phyloP scores from a whole-genome alignment of 2,797 vertebrate species.

The Oophaga sylvatica region DNA sequence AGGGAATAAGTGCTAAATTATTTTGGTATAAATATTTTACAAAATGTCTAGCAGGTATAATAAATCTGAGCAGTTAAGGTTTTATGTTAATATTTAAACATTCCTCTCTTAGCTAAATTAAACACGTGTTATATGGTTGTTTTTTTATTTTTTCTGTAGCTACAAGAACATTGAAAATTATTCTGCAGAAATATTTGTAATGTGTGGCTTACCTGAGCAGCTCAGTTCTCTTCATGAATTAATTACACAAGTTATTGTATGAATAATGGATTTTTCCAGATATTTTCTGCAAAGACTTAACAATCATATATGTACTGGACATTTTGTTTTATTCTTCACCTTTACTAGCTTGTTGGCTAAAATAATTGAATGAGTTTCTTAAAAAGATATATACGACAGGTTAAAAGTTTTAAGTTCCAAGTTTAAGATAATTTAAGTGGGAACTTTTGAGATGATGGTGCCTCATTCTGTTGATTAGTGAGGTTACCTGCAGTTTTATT shows the following conservation, averaged over 20 bases:
- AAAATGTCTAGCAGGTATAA: slow-evolving; percentile 25
- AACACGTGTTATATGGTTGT: slow-evolving; percentile 10
- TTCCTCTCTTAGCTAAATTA: not conserved
- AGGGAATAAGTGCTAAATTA: slow-evolving; percentile 2
- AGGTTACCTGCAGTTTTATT: too few species aligned
- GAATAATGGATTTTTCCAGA: not conserved
- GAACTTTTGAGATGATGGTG: too few species aligned
- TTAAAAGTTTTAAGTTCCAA: too few species aligned
- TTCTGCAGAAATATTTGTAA: slow-evolving; percentile 8
- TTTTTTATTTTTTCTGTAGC: not conserved
- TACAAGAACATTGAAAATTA: not conserved
- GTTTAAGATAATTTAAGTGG: too few species aligned
- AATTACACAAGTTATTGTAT: not conserved
- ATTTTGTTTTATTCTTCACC: not conserved
- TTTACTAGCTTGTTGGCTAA: too few species aligned
- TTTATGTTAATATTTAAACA: slow-evolving; percentile 42
- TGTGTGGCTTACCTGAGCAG: not conserved
- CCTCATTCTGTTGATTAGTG: too few species aligned
- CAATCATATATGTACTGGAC: not conserved
- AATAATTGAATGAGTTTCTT: too few species aligned
- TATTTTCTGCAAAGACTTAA: not conserved
- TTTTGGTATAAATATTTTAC: slow-evolving; percentile 44
- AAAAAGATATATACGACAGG: too few species aligned
- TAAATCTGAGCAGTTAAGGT: slow-evolving; percentile 18
- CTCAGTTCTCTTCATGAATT: not conserved